Evolutionary conservation across 2,888 invertebrate species (phyloP).

Genomic region (Epiperipatus broadwayi): DNA sequence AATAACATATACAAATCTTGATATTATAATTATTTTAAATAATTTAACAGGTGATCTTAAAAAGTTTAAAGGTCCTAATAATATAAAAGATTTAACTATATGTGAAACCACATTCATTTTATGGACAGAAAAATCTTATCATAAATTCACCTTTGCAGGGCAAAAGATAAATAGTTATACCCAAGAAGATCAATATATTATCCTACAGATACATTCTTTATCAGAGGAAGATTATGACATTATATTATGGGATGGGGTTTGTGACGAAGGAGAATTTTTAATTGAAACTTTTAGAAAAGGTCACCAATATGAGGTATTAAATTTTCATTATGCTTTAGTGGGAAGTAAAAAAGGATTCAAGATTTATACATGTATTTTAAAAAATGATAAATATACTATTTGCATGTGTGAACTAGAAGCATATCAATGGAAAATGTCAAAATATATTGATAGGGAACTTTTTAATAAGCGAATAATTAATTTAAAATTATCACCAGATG

Average conservation of each 20-base stretch:
- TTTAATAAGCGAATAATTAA: conserved; percentile 1
- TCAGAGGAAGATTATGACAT: conserved; percentile 46
- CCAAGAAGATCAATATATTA: no score
- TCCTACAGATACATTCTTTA: conserved; percentile 21
- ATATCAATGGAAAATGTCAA: conserved; percentile 5
- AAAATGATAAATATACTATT: conserved; percentile 11
- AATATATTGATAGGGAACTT: neutral
- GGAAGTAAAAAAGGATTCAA: conserved; percentile 44
- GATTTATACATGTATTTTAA: conserved; percentile 43
- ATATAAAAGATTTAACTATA: no score
- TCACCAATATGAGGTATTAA: conserved; percentile 32
- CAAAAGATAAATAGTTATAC: no score
- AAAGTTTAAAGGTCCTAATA: no score
- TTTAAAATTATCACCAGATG: neutral
- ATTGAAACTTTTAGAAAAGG: conserved; percentile 38
- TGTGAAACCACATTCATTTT: no score
- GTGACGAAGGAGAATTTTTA: conserved; percentile 42
- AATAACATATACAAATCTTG: conserved; percentile 84
- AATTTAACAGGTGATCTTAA: conserved; percentile 90
- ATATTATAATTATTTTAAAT: conserved; percentile 73
- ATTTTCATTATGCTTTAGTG: conserved; percentile 45
- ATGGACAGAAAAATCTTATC: no score
- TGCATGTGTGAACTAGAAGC: neutral
- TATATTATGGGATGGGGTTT: conserved; percentile 58
- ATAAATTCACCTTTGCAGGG: no score